Percentiles rank a stretch among this genome's conserved stretches.
phyloP scores from a whole-genome alignment of 2,797 vertebrate species.

The Sebastolobus altivelis region DNA sequence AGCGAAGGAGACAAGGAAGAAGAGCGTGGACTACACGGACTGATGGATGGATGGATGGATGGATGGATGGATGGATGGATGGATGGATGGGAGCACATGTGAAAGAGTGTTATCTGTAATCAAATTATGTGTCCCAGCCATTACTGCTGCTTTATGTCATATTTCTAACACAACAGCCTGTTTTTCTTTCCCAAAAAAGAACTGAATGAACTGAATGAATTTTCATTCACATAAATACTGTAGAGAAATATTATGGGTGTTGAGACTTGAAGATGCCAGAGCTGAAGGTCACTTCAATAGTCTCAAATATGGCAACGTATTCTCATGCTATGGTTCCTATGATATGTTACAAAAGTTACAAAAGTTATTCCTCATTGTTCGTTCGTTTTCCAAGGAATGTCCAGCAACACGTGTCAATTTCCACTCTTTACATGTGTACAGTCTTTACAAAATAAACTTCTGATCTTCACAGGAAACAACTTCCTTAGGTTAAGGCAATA shows the following conservation, averaged over 20 bases:
- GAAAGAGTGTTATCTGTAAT: slow-evolving; percentile 39
- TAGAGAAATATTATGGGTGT: not conserved
- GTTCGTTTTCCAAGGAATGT: no score
- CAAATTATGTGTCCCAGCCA: not conserved
- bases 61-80: slow-evolving; percentile 20
- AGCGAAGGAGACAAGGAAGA: slow-evolving; percentile 45
- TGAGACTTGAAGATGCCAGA: not conserved
- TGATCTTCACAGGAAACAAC: no score
- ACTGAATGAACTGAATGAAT: slow-evolving; percentile 36
- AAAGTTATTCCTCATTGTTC: no score
- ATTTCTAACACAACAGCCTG: not conserved
- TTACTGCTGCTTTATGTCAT: not conserved
- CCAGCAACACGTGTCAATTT: no score
- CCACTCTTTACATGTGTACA: no score
- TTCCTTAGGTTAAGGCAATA: no score
- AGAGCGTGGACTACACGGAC: slow-evolving; percentile 40
- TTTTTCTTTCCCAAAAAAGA: slow-evolving; percentile 22
- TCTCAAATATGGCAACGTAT: not conserved
- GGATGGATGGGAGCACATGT: not conserved
- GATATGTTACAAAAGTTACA: no score
- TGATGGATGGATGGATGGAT: slow-evolving; percentile 33
- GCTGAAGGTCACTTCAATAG: slow-evolving; percentile 1
- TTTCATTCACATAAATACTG: slow-evolving; percentile 20
- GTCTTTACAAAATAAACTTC: no score
- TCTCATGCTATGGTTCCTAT: no score